These are phyloP conservation scores for Champsocephalus gunnari DNA, from an alignment of 2,797 vertebrate species.

Conservation along the genomic window DNA sequence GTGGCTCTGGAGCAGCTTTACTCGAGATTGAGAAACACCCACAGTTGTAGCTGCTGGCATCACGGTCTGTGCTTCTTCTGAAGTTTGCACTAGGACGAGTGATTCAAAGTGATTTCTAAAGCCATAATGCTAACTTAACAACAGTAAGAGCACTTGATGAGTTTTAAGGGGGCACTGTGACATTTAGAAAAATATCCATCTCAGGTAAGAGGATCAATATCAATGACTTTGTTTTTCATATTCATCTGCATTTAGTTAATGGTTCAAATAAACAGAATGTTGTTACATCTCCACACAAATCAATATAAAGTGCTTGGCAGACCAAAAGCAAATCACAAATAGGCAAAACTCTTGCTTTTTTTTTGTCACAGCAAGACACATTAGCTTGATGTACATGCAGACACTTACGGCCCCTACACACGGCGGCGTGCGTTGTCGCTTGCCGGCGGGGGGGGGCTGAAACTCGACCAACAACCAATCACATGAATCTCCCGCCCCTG, in stretches of 20 bases:
- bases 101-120: constrained; percentile 12
- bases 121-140: constrained; percentile 7
- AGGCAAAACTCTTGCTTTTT: not conserved
- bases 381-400: not conserved
- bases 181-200: constrained; percentile 17
- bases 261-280: not conserved
- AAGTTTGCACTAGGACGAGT: not conserved
- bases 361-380: not conserved
- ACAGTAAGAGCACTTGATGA: not conserved
- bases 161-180: not conserved
- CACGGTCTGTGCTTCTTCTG: not conserved
- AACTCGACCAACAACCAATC: no score
- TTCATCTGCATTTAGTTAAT: not conserved
- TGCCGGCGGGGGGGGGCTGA: no score
- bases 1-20: no score
- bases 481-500: no score
- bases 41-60: not conserved
- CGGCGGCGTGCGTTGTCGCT: no score
- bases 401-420: not conserved
- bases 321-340: not conserved
- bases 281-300: not conserved
- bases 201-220: not conserved
- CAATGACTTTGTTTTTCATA: not conserved
- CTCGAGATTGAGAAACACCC: no score
- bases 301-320: not conserved